Conservation (phyloP, 2,888 invertebrate genomes). For the Onchidella celtica region DNA sequence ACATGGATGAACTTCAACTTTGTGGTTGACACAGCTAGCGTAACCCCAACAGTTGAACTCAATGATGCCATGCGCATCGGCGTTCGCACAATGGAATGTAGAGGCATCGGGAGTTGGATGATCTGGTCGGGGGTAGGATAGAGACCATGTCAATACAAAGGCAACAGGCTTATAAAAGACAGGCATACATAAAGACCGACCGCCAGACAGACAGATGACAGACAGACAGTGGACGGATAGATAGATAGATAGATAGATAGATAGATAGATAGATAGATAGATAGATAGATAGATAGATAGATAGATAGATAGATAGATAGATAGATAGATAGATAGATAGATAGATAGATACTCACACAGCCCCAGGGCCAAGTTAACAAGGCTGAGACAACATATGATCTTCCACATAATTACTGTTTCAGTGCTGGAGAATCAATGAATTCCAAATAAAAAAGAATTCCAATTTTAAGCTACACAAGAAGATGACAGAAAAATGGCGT, state of each 20-base stretch:
- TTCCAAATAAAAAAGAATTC: too few relatives aligned
- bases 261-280: conserved; percentile 15
- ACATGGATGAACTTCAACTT: neutral
- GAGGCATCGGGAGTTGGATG: neutral
- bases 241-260: conserved; percentile 14
- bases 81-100: neutral
- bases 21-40: conserved; percentile 17
- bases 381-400: too few relatives aligned
- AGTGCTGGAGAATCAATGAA: too few relatives aligned
- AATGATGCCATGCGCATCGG: neutral
- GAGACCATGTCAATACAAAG: neutral
- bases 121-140: neutral
- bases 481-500: too few relatives aligned
- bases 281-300: conserved; percentile 10
- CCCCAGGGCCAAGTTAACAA: neutral
- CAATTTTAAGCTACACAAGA: neutral
- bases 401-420: too few relatives aligned
- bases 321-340: neutral
- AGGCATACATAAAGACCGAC: too few relatives aligned
- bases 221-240: too few relatives aligned
- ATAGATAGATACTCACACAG: neutral
- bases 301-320: conserved; percentile 19
- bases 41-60: conserved; percentile 26
- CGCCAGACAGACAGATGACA: too few relatives aligned
- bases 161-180: too few relatives aligned